Evolutionary conservation across 2,113 vertebrate genomes (phyloP).

Genomic region (Sinocyclocheilus grahami): DNA sequence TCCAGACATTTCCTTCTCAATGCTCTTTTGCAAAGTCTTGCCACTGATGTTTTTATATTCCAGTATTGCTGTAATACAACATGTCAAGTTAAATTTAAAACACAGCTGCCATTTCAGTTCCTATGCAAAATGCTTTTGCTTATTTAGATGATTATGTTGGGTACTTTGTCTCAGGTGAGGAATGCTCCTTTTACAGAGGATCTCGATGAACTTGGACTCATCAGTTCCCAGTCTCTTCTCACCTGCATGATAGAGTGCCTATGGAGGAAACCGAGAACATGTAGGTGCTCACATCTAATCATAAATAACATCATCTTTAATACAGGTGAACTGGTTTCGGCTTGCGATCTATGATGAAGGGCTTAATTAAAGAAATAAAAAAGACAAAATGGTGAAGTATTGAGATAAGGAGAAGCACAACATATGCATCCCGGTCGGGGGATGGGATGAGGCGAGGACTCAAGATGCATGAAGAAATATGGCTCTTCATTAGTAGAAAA

Average conservation of each 20-base stretch:
- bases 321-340: background rate
- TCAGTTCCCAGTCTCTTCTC: conserved; percentile 80
- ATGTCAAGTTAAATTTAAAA: conserved; percentile 27
- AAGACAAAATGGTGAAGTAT: background rate
- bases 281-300: background rate
- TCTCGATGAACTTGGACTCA: conserved; percentile 75
- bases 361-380: background rate
- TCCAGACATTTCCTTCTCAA: conserved; percentile 79
- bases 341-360: background rate
- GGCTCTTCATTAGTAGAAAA: no score
- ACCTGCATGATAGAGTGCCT: conserved; percentile 77
- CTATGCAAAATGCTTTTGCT: background rate
- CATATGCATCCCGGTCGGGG: background rate
- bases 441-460: no score
- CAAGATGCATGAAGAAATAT: no score
- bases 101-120: background rate
- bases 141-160: background rate
- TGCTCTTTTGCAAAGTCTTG: conserved; percentile 80
- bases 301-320: background rate
- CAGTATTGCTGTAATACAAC: conserved; percentile 70
- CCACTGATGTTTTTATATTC: conserved; percentile 79
- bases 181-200: conserved; percentile 77
- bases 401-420: background rate
- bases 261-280: background rate
- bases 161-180: conserved; percentile 76